Conservation (phyloP, 64 coral and sea anemone genomes). For the Exaiptasia diaphana region DNA sequence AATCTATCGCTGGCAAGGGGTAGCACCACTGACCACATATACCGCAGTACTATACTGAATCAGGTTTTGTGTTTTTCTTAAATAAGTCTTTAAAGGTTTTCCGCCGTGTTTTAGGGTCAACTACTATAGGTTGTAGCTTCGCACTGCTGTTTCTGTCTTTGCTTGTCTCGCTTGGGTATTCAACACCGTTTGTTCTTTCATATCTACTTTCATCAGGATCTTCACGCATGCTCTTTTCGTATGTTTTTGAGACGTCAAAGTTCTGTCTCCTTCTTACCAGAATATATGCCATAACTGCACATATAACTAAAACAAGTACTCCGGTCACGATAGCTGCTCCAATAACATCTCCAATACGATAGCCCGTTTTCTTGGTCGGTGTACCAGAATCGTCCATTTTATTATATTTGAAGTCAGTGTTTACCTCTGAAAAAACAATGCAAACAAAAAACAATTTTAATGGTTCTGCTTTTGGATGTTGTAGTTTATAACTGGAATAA, state of each 20-base stretch:
- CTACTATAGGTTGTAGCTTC: neutral
- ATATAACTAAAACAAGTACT: constrained; percentile 11
- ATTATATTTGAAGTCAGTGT: no score
- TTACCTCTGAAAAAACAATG: neutral
- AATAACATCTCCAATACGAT: constrained; percentile 17
- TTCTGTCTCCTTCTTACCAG: constrained; percentile 5
- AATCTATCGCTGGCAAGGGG: no score
- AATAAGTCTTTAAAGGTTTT: neutral
- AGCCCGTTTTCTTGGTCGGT: neutral
- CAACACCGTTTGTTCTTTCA: neutral
- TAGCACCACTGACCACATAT: no score
- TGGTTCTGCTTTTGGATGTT: no score
- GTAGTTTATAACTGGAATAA: no score
- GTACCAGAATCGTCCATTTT: no score
- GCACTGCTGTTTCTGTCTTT: constrained; percentile 13
- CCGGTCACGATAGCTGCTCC: neutral
- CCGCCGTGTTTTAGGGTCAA: neutral
- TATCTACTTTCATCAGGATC: constrained; percentile 16
- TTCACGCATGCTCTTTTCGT: constrained; percentile 35
- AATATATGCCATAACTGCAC: neutral
- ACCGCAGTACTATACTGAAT: neutral
- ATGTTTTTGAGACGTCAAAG: constrained; percentile 47
- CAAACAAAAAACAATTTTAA: neutral
- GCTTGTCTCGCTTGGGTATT: neutral
- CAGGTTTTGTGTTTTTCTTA: neutral